Conservation (phyloP, 2,113 vertebrate species). For the Thalassoma bifasciatum region DNA sequence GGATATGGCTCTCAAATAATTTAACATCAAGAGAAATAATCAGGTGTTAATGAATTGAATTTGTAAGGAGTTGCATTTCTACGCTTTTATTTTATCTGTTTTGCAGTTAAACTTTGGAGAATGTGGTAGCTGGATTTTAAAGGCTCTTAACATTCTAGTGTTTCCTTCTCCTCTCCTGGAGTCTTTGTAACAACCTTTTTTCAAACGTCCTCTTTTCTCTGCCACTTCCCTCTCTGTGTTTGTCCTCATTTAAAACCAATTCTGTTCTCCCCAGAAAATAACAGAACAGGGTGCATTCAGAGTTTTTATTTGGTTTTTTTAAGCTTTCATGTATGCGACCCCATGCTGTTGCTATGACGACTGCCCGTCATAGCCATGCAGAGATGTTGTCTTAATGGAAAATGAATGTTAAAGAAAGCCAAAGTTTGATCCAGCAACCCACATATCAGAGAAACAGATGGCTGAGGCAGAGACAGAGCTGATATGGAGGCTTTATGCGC, state of each 20-base stretch:
- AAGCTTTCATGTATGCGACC: neutral
- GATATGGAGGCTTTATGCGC: slow-evolving; percentile 22
- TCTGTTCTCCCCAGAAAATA: neutral
- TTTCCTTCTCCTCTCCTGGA: neutral
- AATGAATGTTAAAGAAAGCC: neutral
- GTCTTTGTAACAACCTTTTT: neutral
- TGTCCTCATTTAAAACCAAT: neutral
- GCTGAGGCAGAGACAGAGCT: slow-evolving; percentile 8
- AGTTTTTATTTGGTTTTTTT: neutral
- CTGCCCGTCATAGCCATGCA: neutral
- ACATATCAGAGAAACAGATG: slow-evolving; percentile 8
- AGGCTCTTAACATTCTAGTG: no score
- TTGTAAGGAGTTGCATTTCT: no score
- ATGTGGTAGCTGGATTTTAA: no score
- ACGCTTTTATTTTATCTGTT: no score
- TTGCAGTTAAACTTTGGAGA: no score
- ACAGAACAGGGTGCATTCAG: neutral
- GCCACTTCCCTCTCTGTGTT: neutral
- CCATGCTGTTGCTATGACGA: neutral
- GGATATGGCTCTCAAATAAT: no score
- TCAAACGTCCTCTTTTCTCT: neutral
- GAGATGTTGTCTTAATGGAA: neutral
- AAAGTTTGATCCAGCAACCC: slow-evolving; percentile 4
- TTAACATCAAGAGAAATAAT: no score
- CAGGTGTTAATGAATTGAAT: no score